Conservation (phyloP, 2,113 vertebrate genomes). For the Zapus hudsonius region DNA sequence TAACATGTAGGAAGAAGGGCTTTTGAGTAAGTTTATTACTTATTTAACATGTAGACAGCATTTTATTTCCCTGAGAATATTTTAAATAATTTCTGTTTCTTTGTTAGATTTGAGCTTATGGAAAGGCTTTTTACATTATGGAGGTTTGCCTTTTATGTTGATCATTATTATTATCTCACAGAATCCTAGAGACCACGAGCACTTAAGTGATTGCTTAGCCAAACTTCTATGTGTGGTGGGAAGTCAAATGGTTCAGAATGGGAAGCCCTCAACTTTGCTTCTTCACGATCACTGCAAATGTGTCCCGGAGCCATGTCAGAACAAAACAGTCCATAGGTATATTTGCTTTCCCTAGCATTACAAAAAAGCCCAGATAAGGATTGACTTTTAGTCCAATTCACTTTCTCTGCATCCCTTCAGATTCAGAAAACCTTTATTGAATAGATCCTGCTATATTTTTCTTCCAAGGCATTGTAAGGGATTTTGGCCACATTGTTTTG, state of each 20-base stretch:
- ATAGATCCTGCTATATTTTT: not conserved
- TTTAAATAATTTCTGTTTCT: not conserved
- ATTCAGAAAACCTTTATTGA: slow-evolving; percentile 2
- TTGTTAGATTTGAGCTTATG: not conserved
- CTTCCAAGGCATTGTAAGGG: not conserved
- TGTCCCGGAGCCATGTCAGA: not conserved
- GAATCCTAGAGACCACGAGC: not conserved
- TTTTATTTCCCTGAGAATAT: not conserved
- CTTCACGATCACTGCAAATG: not conserved
- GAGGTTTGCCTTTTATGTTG: not conserved
- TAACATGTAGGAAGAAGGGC: not conserved
- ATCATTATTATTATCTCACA: not conserved
- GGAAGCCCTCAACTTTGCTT: not conserved
- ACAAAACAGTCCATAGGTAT: not conserved
- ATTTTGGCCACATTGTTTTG: slow-evolving; percentile 18
- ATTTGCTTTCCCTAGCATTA: slow-evolving; percentile 12
- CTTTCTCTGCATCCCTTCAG: not conserved
- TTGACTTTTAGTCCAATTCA: slow-evolving; percentile 2
- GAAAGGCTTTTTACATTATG: not conserved
- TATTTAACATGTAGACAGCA: not conserved
- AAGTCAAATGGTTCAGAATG: not conserved
- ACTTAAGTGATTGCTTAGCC: not conserved
- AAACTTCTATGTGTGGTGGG: not conserved
- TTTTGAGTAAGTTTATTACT: not conserved
- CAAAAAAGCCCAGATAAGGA: not conserved